These are phyloP conservation scores for Acrobasis suavella DNA, from an alignment of 2,888 invertebrate species.

Conservation along the genomic window DNA sequence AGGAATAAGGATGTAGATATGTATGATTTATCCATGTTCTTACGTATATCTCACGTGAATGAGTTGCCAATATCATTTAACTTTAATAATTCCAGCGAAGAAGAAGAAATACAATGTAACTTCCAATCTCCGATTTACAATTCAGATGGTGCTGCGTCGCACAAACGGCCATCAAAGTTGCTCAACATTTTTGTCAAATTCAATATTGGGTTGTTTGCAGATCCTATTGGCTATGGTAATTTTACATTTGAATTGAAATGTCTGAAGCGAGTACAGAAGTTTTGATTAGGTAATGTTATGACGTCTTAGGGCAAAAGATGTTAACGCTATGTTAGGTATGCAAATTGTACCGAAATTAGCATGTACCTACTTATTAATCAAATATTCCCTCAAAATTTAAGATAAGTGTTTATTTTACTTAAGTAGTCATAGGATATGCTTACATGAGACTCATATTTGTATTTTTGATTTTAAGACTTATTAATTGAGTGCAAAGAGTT, in stretches of 20 bases:
- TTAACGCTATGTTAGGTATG: neutral
- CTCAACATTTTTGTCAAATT: slow-evolving; percentile 17
- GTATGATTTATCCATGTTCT: no score
- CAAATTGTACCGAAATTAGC: neutral
- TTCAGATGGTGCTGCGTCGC: slow-evolving; percentile 10
- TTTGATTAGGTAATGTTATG: slow-evolving; percentile 5
- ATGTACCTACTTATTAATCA: neutral
- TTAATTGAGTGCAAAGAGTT: no score
- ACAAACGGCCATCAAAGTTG: slow-evolving; percentile 13
- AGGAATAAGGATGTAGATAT: no score
- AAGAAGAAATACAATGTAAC: neutral
- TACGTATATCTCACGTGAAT: neutral
- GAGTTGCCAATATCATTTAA: neutral
- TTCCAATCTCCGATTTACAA: slow-evolving; percentile 17
- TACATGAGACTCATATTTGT: no score
- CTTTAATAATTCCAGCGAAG: neutral
- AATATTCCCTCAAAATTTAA: neutral
- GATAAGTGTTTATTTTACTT: no score
- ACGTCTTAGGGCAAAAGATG: neutral
- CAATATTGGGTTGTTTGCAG: slow-evolving; percentile 21
- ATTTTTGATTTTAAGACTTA: no score
- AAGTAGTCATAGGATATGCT: no score
- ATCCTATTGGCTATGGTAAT: slow-evolving; percentile 16
- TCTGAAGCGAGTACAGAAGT: slow-evolving; percentile 3
- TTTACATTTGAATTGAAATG: slow-evolving; percentile 9